A percentile compares a stretch with the other conserved stretches of the same genome.
phyloP scores from a whole-genome alignment of 1,140 invertebrate genomes.

The Drosophila burlai region DNA sequence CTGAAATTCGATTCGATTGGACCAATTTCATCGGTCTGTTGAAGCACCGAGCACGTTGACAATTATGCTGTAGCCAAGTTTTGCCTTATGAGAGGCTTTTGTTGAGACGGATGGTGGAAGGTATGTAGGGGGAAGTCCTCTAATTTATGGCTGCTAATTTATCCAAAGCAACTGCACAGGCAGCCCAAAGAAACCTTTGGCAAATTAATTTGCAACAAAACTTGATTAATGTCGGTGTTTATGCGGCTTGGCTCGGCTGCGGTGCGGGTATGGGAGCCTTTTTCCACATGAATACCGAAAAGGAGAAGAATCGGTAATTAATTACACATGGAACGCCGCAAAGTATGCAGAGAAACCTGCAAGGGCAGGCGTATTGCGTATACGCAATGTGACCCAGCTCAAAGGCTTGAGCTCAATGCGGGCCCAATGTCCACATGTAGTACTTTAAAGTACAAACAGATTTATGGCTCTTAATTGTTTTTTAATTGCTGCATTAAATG shows the following conservation, averaged over 20 bases:
- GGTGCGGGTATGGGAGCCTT: slow-evolving; percentile 7
- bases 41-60: slow-evolving; percentile 43
- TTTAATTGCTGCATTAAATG: slow-evolving; percentile 51
- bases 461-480: slow-evolving; percentile 48
- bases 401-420: slow-evolving; percentile 28
- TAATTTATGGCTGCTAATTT: slow-evolving; percentile 61
- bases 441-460: slow-evolving; percentile 52
- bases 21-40: slow-evolving; percentile 54
- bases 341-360: slow-evolving; percentile 37
- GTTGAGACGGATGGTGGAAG: background rate
- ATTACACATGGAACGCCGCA: slow-evolving; percentile 41
- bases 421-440: slow-evolving; percentile 13
- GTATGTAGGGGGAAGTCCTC: background rate
- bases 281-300: slow-evolving; percentile 44
- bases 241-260: slow-evolving; percentile 29
- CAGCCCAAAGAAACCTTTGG: slow-evolving; percentile 40
- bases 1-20: slow-evolving; percentile 59
- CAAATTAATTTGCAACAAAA: slow-evolving; percentile 65
- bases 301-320: slow-evolving; percentile 54
- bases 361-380: slow-evolving; percentile 32
- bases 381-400: slow-evolving; percentile 42
- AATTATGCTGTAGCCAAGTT: slow-evolving; percentile 36
- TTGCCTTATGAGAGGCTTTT: slow-evolving; percentile 30
- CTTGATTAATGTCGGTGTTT: slow-evolving; percentile 63
- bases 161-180: slow-evolving; percentile 24